Percentiles rank a stretch among this genome's conserved stretches.
Evolutionary conservation across 1,140 invertebrate genomes (phyloP).

Genomic region (Patella vulgata): DNA sequence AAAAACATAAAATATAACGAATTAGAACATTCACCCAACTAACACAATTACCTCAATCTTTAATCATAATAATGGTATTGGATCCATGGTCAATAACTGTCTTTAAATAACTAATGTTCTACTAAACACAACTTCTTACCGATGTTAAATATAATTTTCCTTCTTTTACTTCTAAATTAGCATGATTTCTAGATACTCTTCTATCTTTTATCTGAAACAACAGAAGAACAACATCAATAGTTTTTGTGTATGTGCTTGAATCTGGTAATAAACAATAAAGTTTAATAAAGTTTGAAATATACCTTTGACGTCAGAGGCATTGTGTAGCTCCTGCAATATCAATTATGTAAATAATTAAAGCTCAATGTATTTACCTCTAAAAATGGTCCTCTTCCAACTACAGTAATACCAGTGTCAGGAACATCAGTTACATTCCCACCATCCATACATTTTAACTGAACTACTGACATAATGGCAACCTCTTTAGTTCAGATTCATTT

Average conservation of each 20-base stretch:
- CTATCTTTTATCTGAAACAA: slow-evolving; percentile 59
- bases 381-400: slow-evolving; percentile 58
- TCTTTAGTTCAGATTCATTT: too few species aligned
- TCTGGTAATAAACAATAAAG: background rate
- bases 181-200: slow-evolving; percentile 63
- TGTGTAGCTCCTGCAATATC: background rate
- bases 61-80: too few species aligned
- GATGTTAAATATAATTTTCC: slow-evolving; percentile 58
- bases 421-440: slow-evolving; percentile 47
- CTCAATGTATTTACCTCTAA: too few species aligned
- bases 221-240: background rate
- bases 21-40: too few species aligned
- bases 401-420: slow-evolving; percentile 41
- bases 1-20: slow-evolving; percentile 5
- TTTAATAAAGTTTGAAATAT: background rate
- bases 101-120: too few species aligned
- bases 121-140: too few species aligned
- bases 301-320: background rate
- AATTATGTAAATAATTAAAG: background rate
- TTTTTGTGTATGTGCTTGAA: background rate
- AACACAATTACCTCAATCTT: too few species aligned
- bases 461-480: slow-evolving; percentile 37
- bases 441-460: slow-evolving; percentile 41
- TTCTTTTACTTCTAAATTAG: slow-evolving; percentile 53
- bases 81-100: too few species aligned